Evolutionary conservation across 2,113 vertebrate species (phyloP).

Genomic region (Tichodroma muraria): DNA sequence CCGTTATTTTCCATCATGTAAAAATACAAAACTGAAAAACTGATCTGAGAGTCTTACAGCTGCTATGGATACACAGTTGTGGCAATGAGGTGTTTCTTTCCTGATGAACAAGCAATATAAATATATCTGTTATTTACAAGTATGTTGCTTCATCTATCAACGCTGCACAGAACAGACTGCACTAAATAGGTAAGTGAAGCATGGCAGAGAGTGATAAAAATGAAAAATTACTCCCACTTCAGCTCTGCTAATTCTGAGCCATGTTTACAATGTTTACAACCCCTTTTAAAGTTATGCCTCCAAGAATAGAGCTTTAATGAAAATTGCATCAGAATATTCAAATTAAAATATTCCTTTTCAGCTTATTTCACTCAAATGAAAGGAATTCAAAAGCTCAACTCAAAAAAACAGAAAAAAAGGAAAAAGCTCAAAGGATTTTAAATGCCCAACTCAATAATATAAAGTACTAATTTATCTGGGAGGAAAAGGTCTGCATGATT

Average conservation of each 20-base stretch:
- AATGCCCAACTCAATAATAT: not conserved
- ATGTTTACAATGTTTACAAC: constrained; percentile 31
- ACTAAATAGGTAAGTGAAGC: constrained; percentile 53
- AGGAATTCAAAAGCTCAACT: not conserved
- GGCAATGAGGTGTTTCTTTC: constrained; percentile 46
- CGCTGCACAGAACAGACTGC: constrained; percentile 37
- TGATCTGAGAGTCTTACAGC: constrained; percentile 8
- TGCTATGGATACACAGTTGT: constrained; percentile 18
- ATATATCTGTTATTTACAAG: constrained; percentile 69
- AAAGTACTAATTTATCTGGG: not conserved
- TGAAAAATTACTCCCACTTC: constrained; percentile 55
- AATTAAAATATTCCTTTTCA: not conserved
- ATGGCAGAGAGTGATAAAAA: constrained; percentile 62
- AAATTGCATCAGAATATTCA: not conserved
- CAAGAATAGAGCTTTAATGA: constrained; percentile 30
- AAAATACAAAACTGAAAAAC: not conserved
- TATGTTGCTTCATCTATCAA: constrained; percentile 53
- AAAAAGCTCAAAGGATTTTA: not conserved
- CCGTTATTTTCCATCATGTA: not conserved
- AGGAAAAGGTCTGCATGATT: not conserved
- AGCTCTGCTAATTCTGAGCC: constrained; percentile 51
- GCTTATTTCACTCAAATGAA: not conserved
- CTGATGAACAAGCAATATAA: constrained; percentile 56
- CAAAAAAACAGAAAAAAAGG: not conserved
- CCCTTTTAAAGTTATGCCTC: constrained; percentile 8